These are phyloP conservation scores for Tor tambroides DNA, from an alignment of 2,113 vertebrate species.

Conservation along the genomic window DNA sequence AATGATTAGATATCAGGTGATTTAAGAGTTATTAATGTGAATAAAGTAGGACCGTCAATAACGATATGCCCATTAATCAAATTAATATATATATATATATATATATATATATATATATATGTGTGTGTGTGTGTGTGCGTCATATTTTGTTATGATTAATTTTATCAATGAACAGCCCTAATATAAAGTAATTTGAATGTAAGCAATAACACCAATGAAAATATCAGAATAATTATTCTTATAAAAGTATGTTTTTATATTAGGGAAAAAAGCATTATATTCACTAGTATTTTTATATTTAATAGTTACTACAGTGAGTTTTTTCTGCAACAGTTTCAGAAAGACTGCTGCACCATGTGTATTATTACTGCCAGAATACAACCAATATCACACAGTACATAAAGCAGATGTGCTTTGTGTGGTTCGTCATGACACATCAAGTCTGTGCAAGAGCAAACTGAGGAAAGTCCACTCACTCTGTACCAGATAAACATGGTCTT, in stretches of 20 bases:
- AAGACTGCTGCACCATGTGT: background rate
- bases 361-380: background rate
- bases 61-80: no score
- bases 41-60: background rate
- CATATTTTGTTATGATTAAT: background rate
- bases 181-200: background rate
- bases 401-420: background rate
- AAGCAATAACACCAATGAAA: background rate
- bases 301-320: background rate
- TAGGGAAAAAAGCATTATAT: no score
- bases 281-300: no score
- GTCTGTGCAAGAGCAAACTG: background rate
- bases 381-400: background rate
- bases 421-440: background rate
- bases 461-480: slow-evolving; percentile 80
- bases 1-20: background rate
- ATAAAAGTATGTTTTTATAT: no score
- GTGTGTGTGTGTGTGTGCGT: background rate
- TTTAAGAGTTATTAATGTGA: background rate
- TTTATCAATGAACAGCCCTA: background rate
- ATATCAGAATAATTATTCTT: background rate
- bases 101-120: no score
- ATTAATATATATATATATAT: no score
- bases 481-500: slow-evolving; percentile 98
- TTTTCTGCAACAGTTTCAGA: background rate